Conservation (phyloP, 2,797 vertebrate genomes). For the Etheostoma nigrum region DNA sequence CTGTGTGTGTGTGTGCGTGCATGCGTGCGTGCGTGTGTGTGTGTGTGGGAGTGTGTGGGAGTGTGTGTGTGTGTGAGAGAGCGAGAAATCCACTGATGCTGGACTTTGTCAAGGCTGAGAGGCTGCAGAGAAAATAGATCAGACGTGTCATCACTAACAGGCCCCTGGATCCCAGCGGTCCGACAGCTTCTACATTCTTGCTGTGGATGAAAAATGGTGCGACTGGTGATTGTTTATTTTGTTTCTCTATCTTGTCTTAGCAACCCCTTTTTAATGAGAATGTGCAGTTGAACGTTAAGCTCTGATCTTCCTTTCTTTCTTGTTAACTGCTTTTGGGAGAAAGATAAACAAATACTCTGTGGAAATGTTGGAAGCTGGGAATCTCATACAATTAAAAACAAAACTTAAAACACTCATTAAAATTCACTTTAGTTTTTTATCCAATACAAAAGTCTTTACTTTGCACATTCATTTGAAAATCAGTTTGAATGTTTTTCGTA, state of each 20-base stretch:
- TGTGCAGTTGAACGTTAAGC: conserved; percentile 71
- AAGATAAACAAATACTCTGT: conserved; percentile 73
- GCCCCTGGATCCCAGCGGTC: conserved; percentile 57
- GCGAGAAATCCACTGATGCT: conserved; percentile 64
- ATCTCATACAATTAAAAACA: conserved; percentile 5
- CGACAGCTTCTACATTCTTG: conserved; percentile 78
- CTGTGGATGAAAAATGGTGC: conserved; percentile 70
- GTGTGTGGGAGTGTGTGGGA: conserved; percentile 37
- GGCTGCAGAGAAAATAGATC: conserved; percentile 78
- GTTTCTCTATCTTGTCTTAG: conserved; percentile 80
- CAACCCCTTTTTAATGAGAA: conserved; percentile 77
- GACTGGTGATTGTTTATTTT: conserved; percentile 82
- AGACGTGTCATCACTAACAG: conserved; percentile 78
- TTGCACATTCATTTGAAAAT: conserved; percentile 32
- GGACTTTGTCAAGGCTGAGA: conserved; percentile 77
- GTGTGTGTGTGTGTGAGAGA: conserved; percentile 14
- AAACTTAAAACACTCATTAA: conserved; percentile 16
- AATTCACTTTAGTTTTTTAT: conserved; percentile 18
- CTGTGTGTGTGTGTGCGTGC: conserved; percentile 50
- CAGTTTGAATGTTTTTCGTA: conserved; percentile 31
- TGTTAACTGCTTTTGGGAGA: conserved; percentile 69
- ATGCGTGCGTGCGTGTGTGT: conserved; percentile 36
- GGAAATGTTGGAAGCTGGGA: conserved; percentile 32
- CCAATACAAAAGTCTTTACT: conserved; percentile 16
- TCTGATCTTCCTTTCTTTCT: conserved; percentile 57